Base-by-base conservation (phyloP, 2,888 invertebrate genomes). In the Metalampra italica region DNA sequence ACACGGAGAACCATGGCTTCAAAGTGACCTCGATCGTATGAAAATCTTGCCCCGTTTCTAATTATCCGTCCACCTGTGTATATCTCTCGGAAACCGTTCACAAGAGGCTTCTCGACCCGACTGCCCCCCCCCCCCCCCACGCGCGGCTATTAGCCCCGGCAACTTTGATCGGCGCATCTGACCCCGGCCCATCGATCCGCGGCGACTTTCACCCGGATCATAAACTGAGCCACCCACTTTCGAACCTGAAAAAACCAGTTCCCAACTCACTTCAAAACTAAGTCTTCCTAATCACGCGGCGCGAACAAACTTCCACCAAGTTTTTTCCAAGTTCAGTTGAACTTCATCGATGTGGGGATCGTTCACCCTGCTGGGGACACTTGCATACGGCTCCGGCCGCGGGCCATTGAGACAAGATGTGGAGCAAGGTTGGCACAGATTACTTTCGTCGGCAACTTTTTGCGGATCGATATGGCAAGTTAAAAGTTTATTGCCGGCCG, bases 171-270 rank as follows among this genome's bases (percentile, higher is more conserved):
- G 73, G 69, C 62, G 60, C 68, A 71, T 80, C 81, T 84, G 86
- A 85, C 85, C 88, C 79, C 82, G 72, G 68, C 60, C 69, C 85
- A 88, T 88, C 86, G 87, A 88, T 87, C 86, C 79, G 75, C 71
- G 61, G 71, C 75, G 82, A 89, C 88, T 88, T 89, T 87, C 87
- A 82, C 88, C 85, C 86, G 85, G 80, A 86, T 88, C 87, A 88
- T 86, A 87, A 89, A 89, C 85, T 87, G 80, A 86, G 84, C 85
- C 83, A 89, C 88, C 87, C 77, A 89, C 87, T 89, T 88, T 88
- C 84, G 80, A 85, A 89, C 86, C 86, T 87, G 83, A 82, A 88
- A 86, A 62, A 87, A 86, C 79, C 84, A 82, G 79, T 85, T 83
- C 80, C 74, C 78, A 77, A 82, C 84, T 85, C 79, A 84, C 83